phyloP scores from a whole-genome alignment of 2,888 invertebrate genomes.

The Sinelater perroti region DNA sequence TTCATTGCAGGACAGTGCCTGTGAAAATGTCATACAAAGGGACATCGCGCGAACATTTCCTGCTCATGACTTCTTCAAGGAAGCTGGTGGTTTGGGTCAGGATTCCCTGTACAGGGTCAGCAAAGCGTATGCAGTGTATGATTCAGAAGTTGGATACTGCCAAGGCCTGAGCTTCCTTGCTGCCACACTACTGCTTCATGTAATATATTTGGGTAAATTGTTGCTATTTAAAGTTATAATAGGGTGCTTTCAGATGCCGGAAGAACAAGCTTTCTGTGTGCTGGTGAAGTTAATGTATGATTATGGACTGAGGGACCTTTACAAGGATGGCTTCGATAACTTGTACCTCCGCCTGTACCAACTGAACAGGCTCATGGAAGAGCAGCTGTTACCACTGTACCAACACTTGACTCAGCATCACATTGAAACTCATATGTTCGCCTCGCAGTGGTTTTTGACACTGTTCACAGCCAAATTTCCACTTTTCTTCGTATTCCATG shows the following conservation, averaged over 20 bases:
- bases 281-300: slow-evolving; percentile 97
- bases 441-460: slow-evolving; percentile 99
- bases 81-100: slow-evolving; percentile 93
- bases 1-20: slow-evolving; percentile 82
- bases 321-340: slow-evolving; percentile 96
- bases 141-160: slow-evolving; percentile 98
- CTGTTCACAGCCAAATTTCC: slow-evolving; percentile 99
- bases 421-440: slow-evolving; percentile 98
- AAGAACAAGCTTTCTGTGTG: slow-evolving; percentile 98
- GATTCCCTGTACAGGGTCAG: slow-evolving; percentile 95
- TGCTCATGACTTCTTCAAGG: slow-evolving; percentile 97
- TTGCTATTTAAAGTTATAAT: slow-evolving; percentile 19
- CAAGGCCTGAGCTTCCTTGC: slow-evolving; percentile 98
- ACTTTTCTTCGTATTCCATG: slow-evolving; percentile 94
- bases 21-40: slow-evolving; percentile 93
- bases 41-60: slow-evolving; percentile 99
- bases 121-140: slow-evolving; percentile 97
- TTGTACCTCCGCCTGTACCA: slow-evolving; percentile 95
- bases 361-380: slow-evolving; percentile 91
- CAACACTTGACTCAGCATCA: slow-evolving; percentile 82
- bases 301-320: slow-evolving; percentile 92
- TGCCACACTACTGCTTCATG: slow-evolving; percentile 94
- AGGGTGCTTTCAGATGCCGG: slow-evolving; percentile 88
- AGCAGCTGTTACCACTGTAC: slow-evolving; percentile 82
- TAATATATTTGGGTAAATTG: too few relatives aligned